Percentiles rank a stretch among this genome's conserved stretches.
Conservation (phyloP, 2,888 invertebrate genomes). For the Drosophila monieri region DNA sequence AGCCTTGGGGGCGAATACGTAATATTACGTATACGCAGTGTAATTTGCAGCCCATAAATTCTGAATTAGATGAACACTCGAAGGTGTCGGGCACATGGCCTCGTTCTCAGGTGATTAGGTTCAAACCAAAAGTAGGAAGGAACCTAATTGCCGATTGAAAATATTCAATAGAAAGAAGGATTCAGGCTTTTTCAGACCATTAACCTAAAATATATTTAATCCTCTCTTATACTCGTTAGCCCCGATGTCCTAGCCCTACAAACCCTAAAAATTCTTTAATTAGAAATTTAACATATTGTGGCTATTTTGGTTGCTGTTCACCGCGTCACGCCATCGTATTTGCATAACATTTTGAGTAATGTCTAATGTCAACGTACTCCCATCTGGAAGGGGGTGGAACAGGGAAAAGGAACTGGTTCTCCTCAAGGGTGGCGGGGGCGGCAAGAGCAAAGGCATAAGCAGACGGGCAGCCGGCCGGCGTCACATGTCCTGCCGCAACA, state of each 20-base stretch:
- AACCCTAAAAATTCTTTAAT: conserved; percentile 40
- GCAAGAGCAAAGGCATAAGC: not conserved
- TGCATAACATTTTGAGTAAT: conserved; percentile 73
- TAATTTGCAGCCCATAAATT: conserved; percentile 25
- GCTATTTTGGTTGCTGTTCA: conserved; percentile 22
- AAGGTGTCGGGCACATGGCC: conserved; percentile 35
- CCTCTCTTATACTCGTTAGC: too few species aligned
- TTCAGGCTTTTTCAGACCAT: too few species aligned
- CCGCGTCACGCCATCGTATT: conserved; percentile 67
- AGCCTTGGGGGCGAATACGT: conserved; percentile 28
- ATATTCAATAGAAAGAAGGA: not conserved
- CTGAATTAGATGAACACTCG: conserved; percentile 21
- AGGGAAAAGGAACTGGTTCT: conserved; percentile 16
- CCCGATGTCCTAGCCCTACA: not conserved
- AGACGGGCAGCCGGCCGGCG: conserved; percentile 47
- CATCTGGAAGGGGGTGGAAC: conserved; percentile 19
- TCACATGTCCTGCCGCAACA: conserved; percentile 66
- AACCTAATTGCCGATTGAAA: not conserved
- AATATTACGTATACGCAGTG: conserved; percentile 28
- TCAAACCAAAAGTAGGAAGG: not conserved
- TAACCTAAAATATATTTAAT: too few species aligned
- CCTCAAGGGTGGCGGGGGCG: conserved; percentile 11
- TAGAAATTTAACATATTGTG: conserved; percentile 46
- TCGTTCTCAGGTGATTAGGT: conserved; percentile 38
- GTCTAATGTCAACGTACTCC: conserved; percentile 77